Conservation (phyloP, 2,888 invertebrate genomes). For the Scaptodrosophila latifasciaeformis region DNA sequence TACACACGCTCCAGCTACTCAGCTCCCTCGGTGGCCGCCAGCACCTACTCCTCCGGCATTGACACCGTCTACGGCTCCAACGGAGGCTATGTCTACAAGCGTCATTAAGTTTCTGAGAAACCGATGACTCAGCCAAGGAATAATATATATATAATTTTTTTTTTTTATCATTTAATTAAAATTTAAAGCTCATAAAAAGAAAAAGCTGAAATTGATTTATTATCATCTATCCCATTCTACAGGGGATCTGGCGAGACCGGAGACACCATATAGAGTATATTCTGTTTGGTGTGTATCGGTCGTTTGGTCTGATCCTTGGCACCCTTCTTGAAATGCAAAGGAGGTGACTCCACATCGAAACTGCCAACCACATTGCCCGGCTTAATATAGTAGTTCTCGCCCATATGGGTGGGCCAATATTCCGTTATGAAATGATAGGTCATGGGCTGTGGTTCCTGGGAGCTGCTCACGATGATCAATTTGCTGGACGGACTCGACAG, state of each 20-base stretch:
- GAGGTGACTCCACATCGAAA: conserved; percentile 44
- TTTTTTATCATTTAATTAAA: conserved; percentile 12
- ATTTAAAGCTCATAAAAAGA: not conserved
- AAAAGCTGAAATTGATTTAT: not conserved
- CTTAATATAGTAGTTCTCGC: conserved; percentile 64
- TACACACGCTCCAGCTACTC: conserved; percentile 27
- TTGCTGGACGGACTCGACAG: conserved; percentile 13
- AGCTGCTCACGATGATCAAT: conserved; percentile 23
- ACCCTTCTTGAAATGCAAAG: conserved; percentile 38
- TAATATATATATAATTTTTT: conserved; percentile 18
- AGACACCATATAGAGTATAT: conserved; percentile 58
- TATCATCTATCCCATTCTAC: too few relatives aligned
- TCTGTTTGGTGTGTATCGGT: conserved; percentile 54
- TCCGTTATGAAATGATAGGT: conserved; percentile 59
- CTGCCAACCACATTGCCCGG: conserved; percentile 62
- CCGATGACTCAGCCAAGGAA: conserved; percentile 11
- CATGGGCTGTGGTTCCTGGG: conserved; percentile 28
- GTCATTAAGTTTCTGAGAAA: too few relatives aligned
- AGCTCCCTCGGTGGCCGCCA: conserved; percentile 20
- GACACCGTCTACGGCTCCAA: conserved; percentile 67
- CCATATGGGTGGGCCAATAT: conserved; percentile 53
- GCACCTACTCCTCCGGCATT: conserved; percentile 34
- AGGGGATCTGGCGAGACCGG: conserved; percentile 13
- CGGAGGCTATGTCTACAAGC: conserved; percentile 70
- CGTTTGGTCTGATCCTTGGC: conserved; percentile 14